phyloP scores from a whole-genome alignment of 2,888 invertebrate genomes.

The Caenorhabditis angaria region DNA sequence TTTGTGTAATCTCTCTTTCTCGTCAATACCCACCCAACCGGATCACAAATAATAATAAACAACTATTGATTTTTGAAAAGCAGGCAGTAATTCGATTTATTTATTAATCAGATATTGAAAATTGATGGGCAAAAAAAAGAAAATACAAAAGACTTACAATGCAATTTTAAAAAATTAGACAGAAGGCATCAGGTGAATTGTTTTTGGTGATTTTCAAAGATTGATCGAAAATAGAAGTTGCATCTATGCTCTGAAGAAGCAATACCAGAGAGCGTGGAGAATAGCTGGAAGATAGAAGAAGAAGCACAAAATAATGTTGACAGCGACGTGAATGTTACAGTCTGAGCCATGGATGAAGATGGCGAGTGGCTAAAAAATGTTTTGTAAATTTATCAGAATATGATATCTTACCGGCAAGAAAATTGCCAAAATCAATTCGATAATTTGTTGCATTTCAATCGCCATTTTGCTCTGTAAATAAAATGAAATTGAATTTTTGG shows the following conservation, averaged over 20 bases:
- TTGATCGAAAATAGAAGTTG: background rate
- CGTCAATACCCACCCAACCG: background rate
- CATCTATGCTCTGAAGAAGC: conserved; percentile 62
- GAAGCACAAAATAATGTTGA: conserved; percentile 66
- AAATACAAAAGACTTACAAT: no score
- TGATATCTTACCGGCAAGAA: conserved; percentile 62
- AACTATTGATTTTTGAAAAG: conserved; percentile 6
- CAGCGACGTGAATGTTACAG: conserved; percentile 66
- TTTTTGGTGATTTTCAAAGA: background rate
- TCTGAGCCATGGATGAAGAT: conserved; percentile 67
- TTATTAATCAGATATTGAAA: no score
- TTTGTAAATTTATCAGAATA: background rate
- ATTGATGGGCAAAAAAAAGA: no score
- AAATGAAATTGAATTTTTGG: background rate
- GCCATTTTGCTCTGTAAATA: conserved; percentile 47
- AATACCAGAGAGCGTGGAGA: conserved; percentile 67
- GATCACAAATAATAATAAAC: background rate
- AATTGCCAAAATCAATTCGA: conserved; percentile 69
- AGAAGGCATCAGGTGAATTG: background rate
- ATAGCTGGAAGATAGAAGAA: conserved; percentile 63
- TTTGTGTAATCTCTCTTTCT: background rate
- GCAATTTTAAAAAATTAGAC: no score
- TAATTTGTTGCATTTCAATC: conserved; percentile 66
- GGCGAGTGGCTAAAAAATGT: conserved; percentile 60
- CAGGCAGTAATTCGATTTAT: background rate